phyloP scores from a whole-genome alignment of 1,140 invertebrate genomes.

The Cotesia glomerata region DNA sequence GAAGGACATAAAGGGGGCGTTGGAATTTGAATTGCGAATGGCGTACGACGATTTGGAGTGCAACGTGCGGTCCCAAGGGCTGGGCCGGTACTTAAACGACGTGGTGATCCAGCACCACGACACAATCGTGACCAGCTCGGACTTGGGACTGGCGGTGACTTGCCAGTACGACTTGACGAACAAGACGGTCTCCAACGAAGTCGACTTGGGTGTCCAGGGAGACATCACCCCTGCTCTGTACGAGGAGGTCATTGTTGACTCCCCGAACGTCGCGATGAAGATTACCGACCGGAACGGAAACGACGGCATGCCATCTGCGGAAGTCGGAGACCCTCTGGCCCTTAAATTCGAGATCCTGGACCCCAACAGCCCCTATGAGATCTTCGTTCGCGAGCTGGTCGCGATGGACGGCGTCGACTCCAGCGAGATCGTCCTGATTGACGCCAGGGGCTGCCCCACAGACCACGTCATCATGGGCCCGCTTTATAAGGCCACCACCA shows the following conservation, averaged over 20 bases:
- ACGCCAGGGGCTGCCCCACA: slow-evolving; percentile 89
- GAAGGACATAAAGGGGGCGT: slow-evolving; percentile 80
- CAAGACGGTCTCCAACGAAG: slow-evolving; percentile 90
- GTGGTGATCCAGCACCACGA: slow-evolving; percentile 94
- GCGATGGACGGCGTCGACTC: slow-evolving; percentile 93
- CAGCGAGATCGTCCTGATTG: slow-evolving; percentile 90
- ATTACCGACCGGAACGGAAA: slow-evolving; percentile 85
- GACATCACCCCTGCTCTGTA: slow-evolving; percentile 80
- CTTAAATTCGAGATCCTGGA: slow-evolving; percentile 92
- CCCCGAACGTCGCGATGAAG: slow-evolving; percentile 92
- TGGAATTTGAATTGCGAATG: slow-evolving; percentile 89
- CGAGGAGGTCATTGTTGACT: slow-evolving; percentile 87
- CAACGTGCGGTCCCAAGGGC: slow-evolving; percentile 83
- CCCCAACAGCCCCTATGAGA: slow-evolving; percentile 90
- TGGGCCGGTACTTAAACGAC: slow-evolving; percentile 86
- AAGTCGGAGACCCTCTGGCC: slow-evolving; percentile 89
- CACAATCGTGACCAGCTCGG: slow-evolving; percentile 92
- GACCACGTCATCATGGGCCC: slow-evolving; percentile 93
- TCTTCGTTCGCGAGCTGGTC: slow-evolving; percentile 91
- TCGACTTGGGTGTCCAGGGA: slow-evolving; percentile 86
- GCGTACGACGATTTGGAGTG: slow-evolving; percentile 91
- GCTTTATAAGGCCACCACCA: slow-evolving; percentile 78
- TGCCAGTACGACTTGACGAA: slow-evolving; percentile 94
- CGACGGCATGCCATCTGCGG: slow-evolving; percentile 79
- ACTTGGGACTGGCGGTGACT: slow-evolving; percentile 88